Conservation (phyloP, 2,888 invertebrate genomes). For the Apocheima hispidaria region DNA sequence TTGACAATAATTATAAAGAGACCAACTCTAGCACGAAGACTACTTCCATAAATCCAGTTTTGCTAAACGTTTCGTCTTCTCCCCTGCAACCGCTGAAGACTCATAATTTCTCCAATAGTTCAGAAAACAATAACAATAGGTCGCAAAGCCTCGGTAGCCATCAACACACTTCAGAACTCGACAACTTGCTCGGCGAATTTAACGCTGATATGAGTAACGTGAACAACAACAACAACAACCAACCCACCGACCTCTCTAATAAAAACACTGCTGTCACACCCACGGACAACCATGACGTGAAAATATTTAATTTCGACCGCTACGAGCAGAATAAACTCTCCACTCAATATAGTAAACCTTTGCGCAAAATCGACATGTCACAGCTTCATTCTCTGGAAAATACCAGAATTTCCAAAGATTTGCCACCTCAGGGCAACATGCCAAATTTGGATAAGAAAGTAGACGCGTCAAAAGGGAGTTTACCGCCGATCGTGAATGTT, state of each 20-base stretch:
- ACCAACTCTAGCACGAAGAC: conserved; percentile 60
- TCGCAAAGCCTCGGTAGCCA: conserved; percentile 72
- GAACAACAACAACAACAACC: conserved; percentile 63
- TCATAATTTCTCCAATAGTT: conserved; percentile 75
- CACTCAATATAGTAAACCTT: conserved; percentile 67
- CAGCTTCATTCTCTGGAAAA: conserved; percentile 80
- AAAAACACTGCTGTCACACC: conserved; percentile 58
- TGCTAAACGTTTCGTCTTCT: conserved; percentile 79
- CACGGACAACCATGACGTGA: conserved; percentile 72
- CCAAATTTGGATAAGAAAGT: conserved; percentile 63
- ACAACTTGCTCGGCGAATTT: conserved; percentile 75
- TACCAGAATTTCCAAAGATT: conserved; percentile 80
- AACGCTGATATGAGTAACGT: conserved; percentile 59
- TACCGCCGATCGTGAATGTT: conserved; percentile 78
- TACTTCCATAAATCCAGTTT: conserved; percentile 73
- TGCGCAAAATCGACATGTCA: conserved; percentile 80
- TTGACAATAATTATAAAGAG: conserved; percentile 77
- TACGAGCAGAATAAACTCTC: conserved; percentile 79
- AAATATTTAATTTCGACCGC: conserved; percentile 84
- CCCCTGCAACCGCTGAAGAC: conserved; percentile 81
- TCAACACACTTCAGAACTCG: conserved; percentile 70
- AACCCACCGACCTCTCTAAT: conserved; percentile 49
- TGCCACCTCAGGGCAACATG: conserved; percentile 65
- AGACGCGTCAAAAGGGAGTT: conserved; percentile 61
- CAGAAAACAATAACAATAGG: conserved; percentile 75